phyloP scores from a whole-genome alignment of 2,797 vertebrate genomes.

The Coregonus ussuriensis region DNA sequence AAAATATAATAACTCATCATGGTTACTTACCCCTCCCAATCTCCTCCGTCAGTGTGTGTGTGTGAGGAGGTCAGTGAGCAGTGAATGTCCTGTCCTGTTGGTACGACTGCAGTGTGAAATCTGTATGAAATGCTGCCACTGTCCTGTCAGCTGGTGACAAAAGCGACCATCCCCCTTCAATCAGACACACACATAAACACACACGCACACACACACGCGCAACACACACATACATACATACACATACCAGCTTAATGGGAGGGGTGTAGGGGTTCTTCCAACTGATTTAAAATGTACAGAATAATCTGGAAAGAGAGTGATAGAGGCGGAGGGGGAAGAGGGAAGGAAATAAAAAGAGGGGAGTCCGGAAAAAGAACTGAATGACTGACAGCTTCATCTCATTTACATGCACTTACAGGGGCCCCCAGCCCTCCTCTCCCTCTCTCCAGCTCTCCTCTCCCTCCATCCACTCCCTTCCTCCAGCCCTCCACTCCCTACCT shows the following conservation, averaged over 20 bases:
- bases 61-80: not conserved
- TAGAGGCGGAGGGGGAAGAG: constrained; percentile 21
- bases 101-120: constrained; percentile 68
- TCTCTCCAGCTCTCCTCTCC: too few relatives aligned
- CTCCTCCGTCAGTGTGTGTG: constrained; percentile 13
- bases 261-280: constrained; percentile 4
- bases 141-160: constrained; percentile 41
- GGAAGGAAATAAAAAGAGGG: not conserved
- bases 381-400: constrained; percentile 22
- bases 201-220: not conserved
- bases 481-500: not conserved
- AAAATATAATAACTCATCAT: not conserved
- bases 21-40: constrained; percentile 16
- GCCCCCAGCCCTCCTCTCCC: constrained; percentile 8
- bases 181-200: constrained; percentile 15
- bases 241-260: constrained; percentile 23
- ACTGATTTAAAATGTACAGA: not conserved
- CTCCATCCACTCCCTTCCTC: not conserved
- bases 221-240: not conserved
- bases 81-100: constrained; percentile 53
- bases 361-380: not conserved
- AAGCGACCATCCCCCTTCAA: constrained; percentile 61
- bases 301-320: not conserved
- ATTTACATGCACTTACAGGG: constrained; percentile 22
- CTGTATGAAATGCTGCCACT: constrained; percentile 66